Evolutionary conservation across 2,113 vertebrate genomes (phyloP).

Genomic region (Salvelinus alpinus): DNA sequence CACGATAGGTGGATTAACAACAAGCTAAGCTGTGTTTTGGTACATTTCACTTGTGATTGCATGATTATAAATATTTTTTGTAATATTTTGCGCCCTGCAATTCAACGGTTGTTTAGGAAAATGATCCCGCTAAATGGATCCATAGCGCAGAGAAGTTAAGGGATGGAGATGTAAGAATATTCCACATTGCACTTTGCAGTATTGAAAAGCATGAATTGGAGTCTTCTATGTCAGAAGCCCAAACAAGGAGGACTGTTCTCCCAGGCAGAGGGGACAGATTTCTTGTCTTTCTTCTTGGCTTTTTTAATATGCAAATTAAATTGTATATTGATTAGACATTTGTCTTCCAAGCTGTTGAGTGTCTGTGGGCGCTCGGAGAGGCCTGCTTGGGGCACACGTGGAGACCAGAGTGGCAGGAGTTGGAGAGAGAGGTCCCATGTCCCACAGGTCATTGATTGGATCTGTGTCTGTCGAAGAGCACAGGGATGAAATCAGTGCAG

Average conservation of each 20-base stretch:
- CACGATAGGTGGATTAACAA: too few species aligned
- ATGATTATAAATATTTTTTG: too few species aligned
- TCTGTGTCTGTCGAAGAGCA: constrained; percentile 30
- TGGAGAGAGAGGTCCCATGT: not conserved
- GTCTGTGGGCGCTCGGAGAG: not conserved
- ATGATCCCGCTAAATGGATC: too few species aligned
- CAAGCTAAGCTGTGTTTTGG: too few species aligned
- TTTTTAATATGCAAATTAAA: constrained; percentile 55
- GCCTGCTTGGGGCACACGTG: constrained; percentile 9
- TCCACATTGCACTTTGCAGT: too few species aligned
- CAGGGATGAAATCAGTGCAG: not conserved
- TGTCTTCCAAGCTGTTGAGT: constrained; percentile 63
- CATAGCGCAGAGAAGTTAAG: too few species aligned
- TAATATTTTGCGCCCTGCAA: too few species aligned
- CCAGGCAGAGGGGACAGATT: not conserved
- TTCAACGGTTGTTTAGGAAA: too few species aligned
- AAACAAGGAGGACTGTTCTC: not conserved
- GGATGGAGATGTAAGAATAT: too few species aligned
- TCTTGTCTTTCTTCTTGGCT: constrained; percentile 15
- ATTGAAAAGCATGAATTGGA: too few species aligned
- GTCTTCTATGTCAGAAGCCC: too few species aligned
- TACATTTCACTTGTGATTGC: too few species aligned
- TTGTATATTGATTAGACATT: constrained; percentile 65
- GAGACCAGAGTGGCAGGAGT: constrained; percentile 12
- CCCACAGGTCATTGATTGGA: constrained; percentile 49